Percentiles rank a stretch among this genome's conserved stretches.
phyloP scores from a whole-genome alignment of 2,113 vertebrate genomes.

The Galemys pyrenaicus region DNA sequence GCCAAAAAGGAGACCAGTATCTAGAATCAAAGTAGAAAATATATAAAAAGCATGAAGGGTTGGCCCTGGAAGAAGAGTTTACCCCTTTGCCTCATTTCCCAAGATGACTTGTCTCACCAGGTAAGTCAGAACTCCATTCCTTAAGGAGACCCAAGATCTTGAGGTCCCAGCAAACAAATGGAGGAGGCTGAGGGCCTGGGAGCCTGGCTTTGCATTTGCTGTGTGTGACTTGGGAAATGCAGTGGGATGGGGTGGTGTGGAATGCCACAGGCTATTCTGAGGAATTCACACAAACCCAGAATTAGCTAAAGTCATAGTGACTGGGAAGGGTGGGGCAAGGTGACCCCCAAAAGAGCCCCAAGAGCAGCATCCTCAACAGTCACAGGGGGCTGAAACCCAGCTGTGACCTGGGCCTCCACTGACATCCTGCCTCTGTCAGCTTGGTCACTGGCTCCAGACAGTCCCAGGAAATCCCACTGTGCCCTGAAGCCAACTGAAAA shows the following conservation, averaged over 20 bases:
- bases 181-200: neutral
- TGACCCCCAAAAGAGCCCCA: neutral
- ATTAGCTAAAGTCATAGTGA: neutral
- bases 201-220: neutral
- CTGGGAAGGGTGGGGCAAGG: neutral
- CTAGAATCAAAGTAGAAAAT: slow-evolving; percentile 36
- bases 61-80: neutral
- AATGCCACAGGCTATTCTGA: neutral
- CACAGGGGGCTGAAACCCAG: neutral
- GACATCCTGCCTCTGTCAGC: neutral
- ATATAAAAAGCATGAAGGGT: neutral
- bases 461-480: neutral
- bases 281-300: neutral
- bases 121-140: neutral
- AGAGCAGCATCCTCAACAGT: neutral
- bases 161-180: neutral
- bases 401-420: neutral
- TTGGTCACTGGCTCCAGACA: neutral
- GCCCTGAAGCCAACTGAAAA: neutral
- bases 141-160: neutral
- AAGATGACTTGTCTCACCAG: neutral
- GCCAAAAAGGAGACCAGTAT: neutral
- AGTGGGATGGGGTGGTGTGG: neutral
- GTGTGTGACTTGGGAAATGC: neutral
- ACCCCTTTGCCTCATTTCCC: neutral